phyloP scores from a whole-genome alignment of 2,797 vertebrate genomes.

The Octomys mimax region DNA sequence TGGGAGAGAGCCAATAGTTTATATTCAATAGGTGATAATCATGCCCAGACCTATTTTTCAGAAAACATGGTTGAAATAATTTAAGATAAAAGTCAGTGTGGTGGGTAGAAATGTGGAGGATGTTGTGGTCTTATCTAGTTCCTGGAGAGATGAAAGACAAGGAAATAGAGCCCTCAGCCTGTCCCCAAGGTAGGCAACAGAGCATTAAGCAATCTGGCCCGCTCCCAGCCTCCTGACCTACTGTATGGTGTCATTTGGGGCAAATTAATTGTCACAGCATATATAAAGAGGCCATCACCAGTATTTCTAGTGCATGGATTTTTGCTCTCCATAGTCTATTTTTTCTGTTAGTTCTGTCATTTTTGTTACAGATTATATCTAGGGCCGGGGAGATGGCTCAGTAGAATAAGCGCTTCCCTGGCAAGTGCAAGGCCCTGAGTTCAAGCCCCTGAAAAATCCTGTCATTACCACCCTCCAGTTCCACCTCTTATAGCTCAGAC shows the following conservation, averaged over 20 bases:
- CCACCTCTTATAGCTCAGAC: neutral
- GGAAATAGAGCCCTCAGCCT: neutral
- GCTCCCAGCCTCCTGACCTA: neutral
- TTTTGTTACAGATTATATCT: slow-evolving; percentile 23
- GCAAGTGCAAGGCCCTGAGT: too few species aligned
- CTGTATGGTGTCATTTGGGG: neutral
- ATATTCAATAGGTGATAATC: neutral
- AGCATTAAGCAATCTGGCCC: neutral
- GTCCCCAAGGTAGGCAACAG: neutral
- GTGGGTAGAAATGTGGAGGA: neutral
- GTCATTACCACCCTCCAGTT: neutral
- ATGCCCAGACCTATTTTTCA: slow-evolving; percentile 46
- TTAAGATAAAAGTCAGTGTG: neutral
- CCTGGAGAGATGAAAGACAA: neutral
- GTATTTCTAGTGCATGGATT: neutral
- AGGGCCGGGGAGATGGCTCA: neutral
- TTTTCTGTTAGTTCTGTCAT: neutral
- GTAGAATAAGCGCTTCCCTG: too few species aligned
- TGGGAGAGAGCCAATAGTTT: neutral
- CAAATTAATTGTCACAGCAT: neutral
- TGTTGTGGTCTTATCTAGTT: slow-evolving; percentile 33
- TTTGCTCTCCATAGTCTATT: neutral
- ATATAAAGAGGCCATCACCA: neutral
- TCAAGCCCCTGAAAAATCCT: neutral
- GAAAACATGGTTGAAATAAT: neutral